Base-by-base conservation (phyloP, 2,113 vertebrate species). In the Seriola dumerili region DNA sequence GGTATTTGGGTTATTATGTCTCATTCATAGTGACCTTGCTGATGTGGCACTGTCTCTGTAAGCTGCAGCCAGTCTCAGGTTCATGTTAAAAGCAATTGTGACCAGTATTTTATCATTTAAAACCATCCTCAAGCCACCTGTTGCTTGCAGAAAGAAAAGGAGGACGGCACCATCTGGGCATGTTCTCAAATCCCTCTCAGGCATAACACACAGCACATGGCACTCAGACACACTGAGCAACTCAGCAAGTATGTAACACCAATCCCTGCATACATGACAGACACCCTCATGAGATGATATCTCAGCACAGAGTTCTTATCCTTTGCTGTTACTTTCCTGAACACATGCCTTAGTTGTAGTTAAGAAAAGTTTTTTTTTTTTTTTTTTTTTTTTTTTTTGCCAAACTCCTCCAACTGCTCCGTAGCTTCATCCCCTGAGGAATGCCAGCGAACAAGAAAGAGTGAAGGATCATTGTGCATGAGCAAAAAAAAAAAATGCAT, bases 181-280 rank as follows among this genome's bases (percentile, higher is more conserved):
- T 87, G 84, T 89, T 90, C 79, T 88, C 80, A 81, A 76, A 88
- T 80, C 44, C 52, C 61, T 88, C 83, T 86, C 84, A 83, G 83
- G 81, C 80, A 82, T 74, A 86, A 83, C 81, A 89, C 76, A 77
- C 76, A 83, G 82, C 85, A 91, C 91, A 92, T 90, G 85, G 86
- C 84, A 68, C 71, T 70, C 72, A 85, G 83, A 78, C 81, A 88
- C 79, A 63, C 44, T 55, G 73, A 90, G 81, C 72, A 8, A 83
- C 73, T 87, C 86, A 65, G 84, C 89, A 85, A 91, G 72, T 78
- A 67, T 79, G 74, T 83, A 85, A 89, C 92, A 85, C 88, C 78
- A 68, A 58, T 84, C 36, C 66, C 79, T 79, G 85, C 86, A 90
- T 87, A 88, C 50, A 69, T 90, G 89, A 87, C 85, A 90, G 86